Base-by-base conservation (phyloP, 2,888 invertebrate species). In the Electrophaes corylata region DNA sequence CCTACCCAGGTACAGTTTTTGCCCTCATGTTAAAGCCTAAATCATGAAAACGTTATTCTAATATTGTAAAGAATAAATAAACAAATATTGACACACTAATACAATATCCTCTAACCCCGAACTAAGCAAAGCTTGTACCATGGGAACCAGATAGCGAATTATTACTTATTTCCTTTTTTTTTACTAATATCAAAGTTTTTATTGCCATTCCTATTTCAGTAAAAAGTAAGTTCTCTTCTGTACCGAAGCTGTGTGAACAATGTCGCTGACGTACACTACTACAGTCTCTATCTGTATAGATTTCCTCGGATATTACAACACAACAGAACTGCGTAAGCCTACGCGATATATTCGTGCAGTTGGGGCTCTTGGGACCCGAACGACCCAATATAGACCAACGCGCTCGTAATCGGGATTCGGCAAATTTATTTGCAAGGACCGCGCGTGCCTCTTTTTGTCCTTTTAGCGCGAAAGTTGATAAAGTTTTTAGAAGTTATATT, bases 401-500 rank as follows among this genome's bases (percentile, higher is more conserved):
- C 48, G 55, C 48, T 55, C 56, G 49, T 56, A 44, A 56, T 49
- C 49, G 56, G 49, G 49, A 39, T 56, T 56, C 45, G 44, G 16
- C 39, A 45, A 56, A 49, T 56, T 49, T 56, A 44, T 45, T 48
- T 56, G 19, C 29, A 37, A 39, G 50, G 20, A 48, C 33, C 39
- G 4, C n/a, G 18, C 29, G 43, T 56, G 44, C 14, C 39, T 35
- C 37, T 37, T 35, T n/a, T 37, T 19, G 16, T 37, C 43, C 43
- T 41, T 55, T 43, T 55, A 48, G 44, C 49, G 37, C 20, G 26
- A 29, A 48, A 43, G 6, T 43, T 46, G 33, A 41, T 18, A 49
- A 29, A 49, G 40, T 49, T 49, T 40, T 49, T 12, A 19, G 18
- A 31, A 31, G 18, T 18, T 45, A 16, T 26, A 29, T 45, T 45